Conservation (phyloP, 1,140 invertebrate genomes). For the Caenorhabditis brenneri region DNA sequence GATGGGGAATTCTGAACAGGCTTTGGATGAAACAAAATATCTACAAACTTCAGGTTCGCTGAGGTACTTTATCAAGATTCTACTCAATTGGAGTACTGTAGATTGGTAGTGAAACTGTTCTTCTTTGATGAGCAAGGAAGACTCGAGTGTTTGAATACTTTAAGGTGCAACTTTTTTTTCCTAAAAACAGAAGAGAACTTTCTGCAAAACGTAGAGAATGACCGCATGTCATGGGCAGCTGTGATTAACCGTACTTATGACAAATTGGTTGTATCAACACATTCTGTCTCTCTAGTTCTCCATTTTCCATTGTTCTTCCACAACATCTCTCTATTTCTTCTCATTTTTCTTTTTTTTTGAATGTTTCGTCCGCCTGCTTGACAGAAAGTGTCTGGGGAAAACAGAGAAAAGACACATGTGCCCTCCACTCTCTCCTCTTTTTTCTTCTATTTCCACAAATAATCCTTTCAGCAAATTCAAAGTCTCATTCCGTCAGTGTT, state of each 20-base stretch:
- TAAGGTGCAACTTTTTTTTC: no score
- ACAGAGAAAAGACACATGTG: constrained; percentile 16
- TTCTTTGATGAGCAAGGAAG: no score
- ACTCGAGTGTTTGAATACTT: no score
- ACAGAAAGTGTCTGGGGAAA: constrained; percentile 38
- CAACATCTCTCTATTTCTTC: not conserved
- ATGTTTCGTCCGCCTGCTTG: constrained; percentile 19
- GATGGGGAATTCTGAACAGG: no score
- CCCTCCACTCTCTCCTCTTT: not conserved
- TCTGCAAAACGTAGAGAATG: not conserved
- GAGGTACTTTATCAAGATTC: no score
- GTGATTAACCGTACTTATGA: constrained; percentile 14
- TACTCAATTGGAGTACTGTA: no score
- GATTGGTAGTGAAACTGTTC: no score
- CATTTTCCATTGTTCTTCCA: not conserved
- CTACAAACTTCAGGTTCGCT: no score
- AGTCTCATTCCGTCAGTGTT: not conserved
- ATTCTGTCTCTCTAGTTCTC: not conserved
- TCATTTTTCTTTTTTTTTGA: constrained; percentile 3
- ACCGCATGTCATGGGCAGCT: not conserved
- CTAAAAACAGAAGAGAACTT: no score
- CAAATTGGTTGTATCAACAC: not conserved
- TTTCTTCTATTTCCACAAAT: not conserved
- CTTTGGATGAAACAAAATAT: no score
- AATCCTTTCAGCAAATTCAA: constrained; percentile 43